These are phyloP conservation scores for Siniperca undulata DNA, from an alignment of 2,797 vertebrate species.

Conservation along the genomic window DNA sequence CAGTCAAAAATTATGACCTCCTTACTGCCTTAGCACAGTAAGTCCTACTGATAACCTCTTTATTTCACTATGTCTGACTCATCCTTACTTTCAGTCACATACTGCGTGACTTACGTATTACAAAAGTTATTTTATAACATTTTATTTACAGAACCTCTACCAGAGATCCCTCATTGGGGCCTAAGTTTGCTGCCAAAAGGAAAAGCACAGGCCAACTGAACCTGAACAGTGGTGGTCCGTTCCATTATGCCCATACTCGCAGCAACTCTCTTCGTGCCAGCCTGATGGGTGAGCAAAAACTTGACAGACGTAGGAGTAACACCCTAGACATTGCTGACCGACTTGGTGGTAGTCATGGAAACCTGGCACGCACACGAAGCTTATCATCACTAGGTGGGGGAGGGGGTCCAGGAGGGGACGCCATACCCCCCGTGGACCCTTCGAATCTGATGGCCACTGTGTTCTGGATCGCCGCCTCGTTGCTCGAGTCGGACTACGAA, in stretches of 20 bases:
- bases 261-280: constrained; percentile 95
- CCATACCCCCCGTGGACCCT: constrained; percentile 92
- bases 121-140: background rate
- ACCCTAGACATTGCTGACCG: constrained; percentile 96
- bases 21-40: constrained; percentile 97
- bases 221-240: constrained; percentile 88
- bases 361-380: constrained; percentile 96
- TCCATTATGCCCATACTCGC: constrained; percentile 85
- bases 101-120: background rate
- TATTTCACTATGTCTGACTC: background rate
- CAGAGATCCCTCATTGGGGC: constrained; percentile 91
- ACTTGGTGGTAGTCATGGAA: constrained; percentile 90
- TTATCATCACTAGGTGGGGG: constrained; percentile 93
- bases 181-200: constrained; percentile 95
- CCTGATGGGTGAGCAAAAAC: constrained; percentile 90
- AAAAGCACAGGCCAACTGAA: constrained; percentile 99
- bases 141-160: constrained; percentile 86
- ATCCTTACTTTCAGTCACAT: background rate
- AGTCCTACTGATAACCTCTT: constrained; percentile 71
- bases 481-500: constrained; percentile 98
- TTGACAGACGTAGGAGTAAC: constrained; percentile 93
- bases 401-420: constrained; percentile 74
- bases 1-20: constrained; percentile 97
- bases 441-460: constrained; percentile 96
- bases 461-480: constrained; percentile 97